phyloP scores from a whole-genome alignment of 2,113 vertebrate genomes.

The Rostratula benghalensis region DNA sequence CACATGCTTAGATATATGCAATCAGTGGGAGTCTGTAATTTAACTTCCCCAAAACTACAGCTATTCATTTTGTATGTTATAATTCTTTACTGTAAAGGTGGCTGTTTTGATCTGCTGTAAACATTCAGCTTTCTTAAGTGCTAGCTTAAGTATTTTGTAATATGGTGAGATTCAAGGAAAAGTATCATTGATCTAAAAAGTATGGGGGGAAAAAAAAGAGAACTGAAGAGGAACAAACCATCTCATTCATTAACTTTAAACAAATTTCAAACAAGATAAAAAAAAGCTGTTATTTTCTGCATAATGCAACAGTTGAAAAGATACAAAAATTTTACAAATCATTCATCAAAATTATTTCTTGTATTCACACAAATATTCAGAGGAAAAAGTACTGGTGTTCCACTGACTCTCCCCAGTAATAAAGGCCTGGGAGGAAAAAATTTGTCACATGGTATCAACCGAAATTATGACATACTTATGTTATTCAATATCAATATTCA shows the following conservation, averaged over 20 bases:
- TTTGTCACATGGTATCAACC: neutral
- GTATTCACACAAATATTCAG: neutral
- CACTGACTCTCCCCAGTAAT: neutral
- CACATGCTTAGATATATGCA: neutral
- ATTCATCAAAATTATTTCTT: neutral
- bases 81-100: neutral
- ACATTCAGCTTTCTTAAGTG: neutral
- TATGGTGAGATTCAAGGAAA: neutral
- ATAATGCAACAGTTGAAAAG: neutral
- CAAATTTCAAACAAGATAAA: neutral
- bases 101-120: neutral
- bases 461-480: neutral
- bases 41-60: neutral
- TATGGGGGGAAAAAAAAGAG: neutral
- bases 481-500: neutral
- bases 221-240: neutral
- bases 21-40: neutral
- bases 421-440: neutral
- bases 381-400: neutral
- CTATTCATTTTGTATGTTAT: neutral
- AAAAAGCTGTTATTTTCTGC: neutral
- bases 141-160: neutral
- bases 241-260: neutral
- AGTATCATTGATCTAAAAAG: neutral
- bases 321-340: neutral